phyloP scores from a whole-genome alignment of 2,888 invertebrate species.

The Melolontha melolontha region DNA sequence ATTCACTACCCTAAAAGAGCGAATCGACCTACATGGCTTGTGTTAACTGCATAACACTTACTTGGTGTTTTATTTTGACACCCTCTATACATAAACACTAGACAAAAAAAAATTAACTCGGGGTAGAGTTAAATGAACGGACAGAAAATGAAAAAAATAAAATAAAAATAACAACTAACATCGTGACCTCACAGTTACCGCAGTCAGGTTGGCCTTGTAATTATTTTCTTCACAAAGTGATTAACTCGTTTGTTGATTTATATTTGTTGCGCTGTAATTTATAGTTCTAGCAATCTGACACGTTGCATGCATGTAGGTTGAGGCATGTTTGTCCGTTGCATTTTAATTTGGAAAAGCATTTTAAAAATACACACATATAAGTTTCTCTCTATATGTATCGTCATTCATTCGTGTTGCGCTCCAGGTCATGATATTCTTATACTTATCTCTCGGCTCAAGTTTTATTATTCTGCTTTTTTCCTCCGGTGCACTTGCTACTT shows the following conservation, averaged over 20 bases:
- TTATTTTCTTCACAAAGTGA: conserved; percentile 66
- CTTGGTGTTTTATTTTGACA: conserved; percentile 2
- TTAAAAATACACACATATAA: conserved; percentile 45
- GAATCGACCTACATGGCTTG: too few species aligned
- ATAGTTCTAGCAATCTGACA: conserved; percentile 62
- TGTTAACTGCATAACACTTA: too few species aligned
- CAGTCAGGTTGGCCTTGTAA: conserved; percentile 62
- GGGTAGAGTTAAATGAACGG: conserved; percentile 17
- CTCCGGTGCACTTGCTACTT: conserved; percentile 1
- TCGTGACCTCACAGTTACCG: conserved; percentile 52
- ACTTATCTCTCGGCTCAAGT: conserved; percentile 8
- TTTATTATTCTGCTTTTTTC: conserved; percentile 16
- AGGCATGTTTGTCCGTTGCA: conserved; percentile 64
- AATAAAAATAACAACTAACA: conserved; percentile 31
- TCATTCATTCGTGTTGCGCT: conserved; percentile 18
- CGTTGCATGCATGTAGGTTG: conserved; percentile 66
- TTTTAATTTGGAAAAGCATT: conserved; percentile 63
- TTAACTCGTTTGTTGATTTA: conserved; percentile 67
- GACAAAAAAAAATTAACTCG: conserved; percentile 14
- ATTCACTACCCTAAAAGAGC: too few species aligned
- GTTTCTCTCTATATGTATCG: conserved; percentile 30
- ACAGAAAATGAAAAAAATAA: conserved; percentile 28
- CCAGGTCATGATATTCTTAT: conserved; percentile 27
- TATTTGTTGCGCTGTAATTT: conserved; percentile 63
- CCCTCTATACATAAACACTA: conserved; percentile 1